Percentiles rank a stretch among this genome's conserved stretches.
Evolutionary conservation across 2,113 vertebrate species (phyloP).

Genomic region (Puntigrus tetrazona): DNA sequence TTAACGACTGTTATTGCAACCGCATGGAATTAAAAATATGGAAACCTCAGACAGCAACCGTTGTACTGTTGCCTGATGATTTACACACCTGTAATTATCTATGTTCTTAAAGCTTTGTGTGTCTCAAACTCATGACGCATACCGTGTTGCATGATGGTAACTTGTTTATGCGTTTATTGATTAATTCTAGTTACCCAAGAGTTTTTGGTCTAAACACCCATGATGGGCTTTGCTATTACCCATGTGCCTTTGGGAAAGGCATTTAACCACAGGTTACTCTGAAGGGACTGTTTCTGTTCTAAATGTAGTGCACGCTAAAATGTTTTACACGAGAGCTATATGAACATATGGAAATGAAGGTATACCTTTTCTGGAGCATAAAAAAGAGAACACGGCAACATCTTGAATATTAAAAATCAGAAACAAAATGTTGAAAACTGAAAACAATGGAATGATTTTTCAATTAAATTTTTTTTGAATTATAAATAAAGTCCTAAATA

Average conservation of each 20-base stretch:
- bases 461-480: too few species aligned
- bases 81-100: conserved; percentile 11
- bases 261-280: conserved; percentile 10
- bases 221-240: not conserved
- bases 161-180: not conserved
- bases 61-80: not conserved
- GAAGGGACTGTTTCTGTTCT: not conserved
- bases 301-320: not conserved
- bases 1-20: not conserved
- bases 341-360: not conserved
- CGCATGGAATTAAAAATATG: not conserved
- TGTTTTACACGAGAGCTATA: not conserved
- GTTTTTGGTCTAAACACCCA: not conserved
- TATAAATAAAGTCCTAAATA: too few species aligned
- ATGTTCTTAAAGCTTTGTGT: not conserved
- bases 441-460: too few species aligned
- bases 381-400: not conserved
- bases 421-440: too few species aligned
- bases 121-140: not conserved
- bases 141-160: not conserved
- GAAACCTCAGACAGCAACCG: not conserved
- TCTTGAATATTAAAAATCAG: not conserved
- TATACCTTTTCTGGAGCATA: not conserved
- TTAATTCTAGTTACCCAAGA: not conserved
- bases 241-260: not conserved